A percentile compares a stretch with the other conserved stretches of the same genome.
phyloP scores from a whole-genome alignment of 1,140 invertebrate genomes.

The Achroia grisella region DNA sequence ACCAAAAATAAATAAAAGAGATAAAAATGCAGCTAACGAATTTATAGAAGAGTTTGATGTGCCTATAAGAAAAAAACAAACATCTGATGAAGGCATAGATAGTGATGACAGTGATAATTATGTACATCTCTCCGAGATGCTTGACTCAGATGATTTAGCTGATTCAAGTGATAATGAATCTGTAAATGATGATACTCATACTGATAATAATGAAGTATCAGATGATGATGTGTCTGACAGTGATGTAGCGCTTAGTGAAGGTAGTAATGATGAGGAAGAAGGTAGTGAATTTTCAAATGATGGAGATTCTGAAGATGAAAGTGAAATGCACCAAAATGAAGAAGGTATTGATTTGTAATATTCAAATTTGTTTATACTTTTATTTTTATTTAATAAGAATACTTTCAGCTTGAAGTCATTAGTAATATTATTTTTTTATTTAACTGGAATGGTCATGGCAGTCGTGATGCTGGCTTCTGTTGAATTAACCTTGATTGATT shows the following conservation, averaged over 20 bases:
- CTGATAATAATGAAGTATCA: constrained; percentile 2
- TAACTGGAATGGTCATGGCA: too few species aligned
- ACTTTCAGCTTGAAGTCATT: too few species aligned
- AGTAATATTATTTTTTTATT: too few species aligned
- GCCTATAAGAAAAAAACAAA: constrained; percentile 23
- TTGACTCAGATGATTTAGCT: constrained; percentile 49
- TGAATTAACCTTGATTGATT: too few species aligned
- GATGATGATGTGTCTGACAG: constrained; percentile 9
- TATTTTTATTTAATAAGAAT: too few species aligned
- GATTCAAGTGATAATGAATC: constrained; percentile 34
- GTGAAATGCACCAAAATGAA: constrained; percentile 11
- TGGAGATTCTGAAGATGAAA: constrained; percentile 9
- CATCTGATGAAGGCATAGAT: constrained; percentile 43
- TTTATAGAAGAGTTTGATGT: constrained; percentile 32
- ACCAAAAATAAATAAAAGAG: background rate
- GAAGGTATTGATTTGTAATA: constrained; percentile 11
- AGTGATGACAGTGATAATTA: constrained; percentile 52
- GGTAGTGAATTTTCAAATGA: constrained; percentile 9
- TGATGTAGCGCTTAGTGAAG: constrained; percentile 6
- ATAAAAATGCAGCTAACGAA: constrained; percentile 21
- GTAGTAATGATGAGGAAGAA: constrained; percentile 14
- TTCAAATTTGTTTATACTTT: too few species aligned
- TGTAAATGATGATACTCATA: constrained; percentile 10
- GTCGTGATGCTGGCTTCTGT: too few species aligned
- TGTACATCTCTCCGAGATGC: constrained; percentile 51